phyloP scores from a whole-genome alignment of 2,113 vertebrate genomes.

The Larimichthys polyactis region DNA sequence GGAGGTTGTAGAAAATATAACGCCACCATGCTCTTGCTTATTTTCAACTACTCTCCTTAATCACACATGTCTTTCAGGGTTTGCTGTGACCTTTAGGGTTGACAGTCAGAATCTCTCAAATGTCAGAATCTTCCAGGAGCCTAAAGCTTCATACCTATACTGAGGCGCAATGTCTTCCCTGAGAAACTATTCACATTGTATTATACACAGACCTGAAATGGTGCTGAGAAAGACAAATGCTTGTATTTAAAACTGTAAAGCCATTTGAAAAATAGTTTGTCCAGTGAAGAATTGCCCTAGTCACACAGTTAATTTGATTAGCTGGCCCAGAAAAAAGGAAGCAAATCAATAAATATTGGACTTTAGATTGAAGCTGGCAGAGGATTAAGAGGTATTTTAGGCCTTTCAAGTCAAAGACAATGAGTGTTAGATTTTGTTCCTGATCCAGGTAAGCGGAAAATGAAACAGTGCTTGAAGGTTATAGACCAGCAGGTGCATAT shows the following conservation, averaged over 20 bases:
- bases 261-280: slow-evolving; percentile 18
- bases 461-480: slow-evolving; percentile 43
- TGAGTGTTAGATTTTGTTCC: slow-evolving; percentile 32
- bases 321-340: slow-evolving; percentile 22
- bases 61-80: slow-evolving; percentile 1
- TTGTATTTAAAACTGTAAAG: slow-evolving; percentile 25
- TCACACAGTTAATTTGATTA: slow-evolving; percentile 45
- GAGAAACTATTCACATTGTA: slow-evolving; percentile 44
- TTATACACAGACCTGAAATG: slow-evolving; percentile 28
- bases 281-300: slow-evolving; percentile 17
- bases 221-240: slow-evolving; percentile 19
- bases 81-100: slow-evolving; percentile 57
- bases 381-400: slow-evolving; percentile 30
- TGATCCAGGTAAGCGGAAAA: slow-evolving; percentile 39
- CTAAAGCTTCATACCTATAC: slow-evolving; percentile 39
- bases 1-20: slow-evolving; percentile 17
- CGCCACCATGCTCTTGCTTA: neutral
- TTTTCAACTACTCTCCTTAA: slow-evolving; percentile 31
- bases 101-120: slow-evolving; percentile 49
- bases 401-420: slow-evolving; percentile 21
- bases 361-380: slow-evolving; percentile 44
- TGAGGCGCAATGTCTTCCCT: slow-evolving; percentile 40
- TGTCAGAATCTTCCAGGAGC: slow-evolving; percentile 54
- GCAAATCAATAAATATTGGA: slow-evolving; percentile 26
- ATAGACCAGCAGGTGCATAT: slow-evolving; percentile 15